These are phyloP conservation scores for Bubo blakistoni DNA, from an alignment of 2,113 vertebrate species.

Conservation along the genomic window DNA sequence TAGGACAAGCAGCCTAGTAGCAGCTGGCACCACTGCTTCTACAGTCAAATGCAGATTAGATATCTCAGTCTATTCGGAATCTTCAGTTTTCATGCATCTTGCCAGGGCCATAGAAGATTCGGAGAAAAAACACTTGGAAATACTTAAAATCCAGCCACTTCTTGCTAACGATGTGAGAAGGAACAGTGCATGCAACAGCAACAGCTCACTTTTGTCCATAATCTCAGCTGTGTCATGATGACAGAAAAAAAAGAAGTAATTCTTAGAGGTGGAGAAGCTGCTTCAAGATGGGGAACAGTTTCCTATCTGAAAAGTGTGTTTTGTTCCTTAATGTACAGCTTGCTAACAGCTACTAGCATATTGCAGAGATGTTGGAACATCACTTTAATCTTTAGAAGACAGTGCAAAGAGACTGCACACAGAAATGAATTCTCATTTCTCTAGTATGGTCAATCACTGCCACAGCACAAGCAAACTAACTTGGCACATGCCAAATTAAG, in stretches of 20 bases:
- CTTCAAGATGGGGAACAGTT: not conserved
- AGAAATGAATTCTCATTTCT: not conserved
- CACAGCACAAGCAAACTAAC: not conserved
- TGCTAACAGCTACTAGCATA: not conserved
- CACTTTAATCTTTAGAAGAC: not conserved
- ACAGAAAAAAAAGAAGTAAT: not conserved
- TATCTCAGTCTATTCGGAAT: not conserved
- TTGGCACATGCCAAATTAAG: not conserved
- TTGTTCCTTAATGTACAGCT: not conserved
- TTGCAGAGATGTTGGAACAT: not conserved
- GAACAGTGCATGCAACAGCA: not conserved
- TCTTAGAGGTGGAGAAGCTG: not conserved
- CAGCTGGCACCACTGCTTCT: slow-evolving; percentile 26
- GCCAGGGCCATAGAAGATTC: not conserved
- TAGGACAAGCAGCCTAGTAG: not conserved
- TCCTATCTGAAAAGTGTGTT: not conserved
- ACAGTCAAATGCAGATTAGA: slow-evolving; percentile 1
- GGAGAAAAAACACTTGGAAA: not conserved
- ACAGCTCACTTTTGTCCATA: not conserved
- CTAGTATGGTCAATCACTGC: not conserved
- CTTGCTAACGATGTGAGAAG: not conserved
- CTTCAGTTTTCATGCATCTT: not conserved
- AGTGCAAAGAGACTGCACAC: not conserved
- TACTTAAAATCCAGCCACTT: not conserved
- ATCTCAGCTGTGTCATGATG: not conserved